Evolutionary conservation across 2,113 vertebrate species (phyloP), one percentile per base, ranked within the genome.

Genomic region (Thryonomys swinderianus): DNA sequence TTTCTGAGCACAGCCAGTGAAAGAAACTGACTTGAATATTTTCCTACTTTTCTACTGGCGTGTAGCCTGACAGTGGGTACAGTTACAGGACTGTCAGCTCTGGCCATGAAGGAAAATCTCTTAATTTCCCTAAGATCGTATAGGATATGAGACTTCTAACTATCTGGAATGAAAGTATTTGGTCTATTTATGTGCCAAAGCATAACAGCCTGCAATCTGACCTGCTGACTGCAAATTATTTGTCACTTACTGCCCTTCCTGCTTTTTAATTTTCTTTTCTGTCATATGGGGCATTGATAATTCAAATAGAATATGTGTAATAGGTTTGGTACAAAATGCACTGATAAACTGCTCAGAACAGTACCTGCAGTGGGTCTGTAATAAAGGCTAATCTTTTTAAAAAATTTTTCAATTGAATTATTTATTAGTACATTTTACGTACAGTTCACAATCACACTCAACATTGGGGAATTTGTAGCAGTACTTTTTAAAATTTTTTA

Each of bases 301-400:
- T 79, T 59, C 76, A 67, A 79, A 79, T 40, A 59, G 30, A 74
- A 37, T 13, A n/a, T 74, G 32, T 67, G n/a, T 17, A 0, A 0
- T 78, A 51, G 21, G 25, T 40, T 23, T 89, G 42, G 3, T 79
- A 86, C 83, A 71, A 88, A 87, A 90, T 59, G 53, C 32, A 78
- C 4, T 90, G 76, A 74, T 80, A 87, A 80, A 85, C 30, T 90
- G 16, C 59, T 89, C 67, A 90, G 27, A 92, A 84, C 20, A 92
- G 42, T 23, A 37, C n/a, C 37, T 84, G 23, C 25, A 79, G 17
- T 59, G 61, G 55, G 7, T 57, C 53, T 93, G 4, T 40, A 67
- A 78, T 76, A 88, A 91, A 45, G 79, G 12, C 27, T 66, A 37
- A 55, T 18, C 57, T 85, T 83, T 79, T 20, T 37, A 69, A 83